Evolutionary conservation across 2,888 invertebrate genomes (phyloP).

Genomic region (Thelaira solivaga): DNA sequence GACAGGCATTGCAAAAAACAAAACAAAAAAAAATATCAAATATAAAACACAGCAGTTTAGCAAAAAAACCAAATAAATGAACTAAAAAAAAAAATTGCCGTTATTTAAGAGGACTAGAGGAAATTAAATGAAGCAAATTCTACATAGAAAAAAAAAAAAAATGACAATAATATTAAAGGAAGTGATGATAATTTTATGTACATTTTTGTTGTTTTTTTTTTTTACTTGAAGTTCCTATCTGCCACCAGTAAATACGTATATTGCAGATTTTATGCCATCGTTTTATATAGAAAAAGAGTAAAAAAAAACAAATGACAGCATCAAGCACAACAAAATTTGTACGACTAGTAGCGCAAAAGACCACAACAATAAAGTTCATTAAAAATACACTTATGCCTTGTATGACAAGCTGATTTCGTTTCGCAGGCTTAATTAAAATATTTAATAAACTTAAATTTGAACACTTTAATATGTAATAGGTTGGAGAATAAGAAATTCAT

Average conservation of each 20-base stretch:
- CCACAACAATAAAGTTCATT: not conserved
- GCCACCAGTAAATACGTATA: no score
- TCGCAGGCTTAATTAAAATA: not conserved
- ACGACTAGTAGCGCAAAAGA: not conserved
- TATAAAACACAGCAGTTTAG: not conserved
- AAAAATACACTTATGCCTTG: not conserved
- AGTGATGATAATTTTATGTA: conserved; percentile 46
- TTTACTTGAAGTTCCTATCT: no score
- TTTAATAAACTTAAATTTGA: no score
- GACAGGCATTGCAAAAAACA: conserved; percentile 38
- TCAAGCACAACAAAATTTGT: not conserved
- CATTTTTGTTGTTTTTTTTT: no score
- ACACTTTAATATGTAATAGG: no score
- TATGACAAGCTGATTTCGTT: not conserved
- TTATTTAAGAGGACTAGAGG: conserved; percentile 38
- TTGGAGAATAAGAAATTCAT: no score
- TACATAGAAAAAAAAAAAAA: conserved; percentile 3
- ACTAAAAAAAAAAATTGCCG: conserved; percentile 9
- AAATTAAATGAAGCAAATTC: conserved; percentile 41
- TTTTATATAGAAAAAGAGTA: not conserved
- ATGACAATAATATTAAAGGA: conserved; percentile 19
- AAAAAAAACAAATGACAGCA: conserved; percentile 25
- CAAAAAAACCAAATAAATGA: not conserved
- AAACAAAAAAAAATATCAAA: conserved; percentile 2
- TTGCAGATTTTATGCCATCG: not conserved